phyloP scores from a whole-genome alignment of 2,113 vertebrate species.

The Odocoileus virginianus region DNA sequence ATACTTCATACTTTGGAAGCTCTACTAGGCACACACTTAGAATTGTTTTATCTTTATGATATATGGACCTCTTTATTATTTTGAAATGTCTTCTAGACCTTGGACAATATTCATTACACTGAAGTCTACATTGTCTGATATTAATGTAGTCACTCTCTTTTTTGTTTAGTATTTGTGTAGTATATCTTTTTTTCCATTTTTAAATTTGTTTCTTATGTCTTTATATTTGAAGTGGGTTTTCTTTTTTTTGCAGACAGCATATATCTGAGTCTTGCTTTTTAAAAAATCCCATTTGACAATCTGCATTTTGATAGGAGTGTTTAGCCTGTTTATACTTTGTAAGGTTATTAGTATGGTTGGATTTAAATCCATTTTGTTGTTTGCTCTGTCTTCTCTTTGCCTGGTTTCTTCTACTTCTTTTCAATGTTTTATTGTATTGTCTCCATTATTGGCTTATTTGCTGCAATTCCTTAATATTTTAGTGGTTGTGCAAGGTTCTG shows the following conservation, averaged over 20 bases:
- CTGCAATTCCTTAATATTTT: not conserved
- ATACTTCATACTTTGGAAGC: not conserved
- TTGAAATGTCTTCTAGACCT: not conserved
- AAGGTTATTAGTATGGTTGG: not conserved
- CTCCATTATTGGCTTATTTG: not conserved
- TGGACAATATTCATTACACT: not conserved
- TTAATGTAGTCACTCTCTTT: not conserved
- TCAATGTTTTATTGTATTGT: not conserved
- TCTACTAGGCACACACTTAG: not conserved
- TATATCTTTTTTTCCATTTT: not conserved
- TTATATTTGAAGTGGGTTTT: not conserved
- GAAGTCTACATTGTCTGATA: not conserved
- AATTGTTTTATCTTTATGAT: not conserved
- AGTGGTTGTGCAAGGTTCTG: not conserved
- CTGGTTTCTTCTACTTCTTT: not conserved
- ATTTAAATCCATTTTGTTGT: not conserved
- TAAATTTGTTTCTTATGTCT: not conserved
- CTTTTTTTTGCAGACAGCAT: not conserved
- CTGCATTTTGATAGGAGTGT: not conserved
- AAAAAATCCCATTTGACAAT: not conserved
- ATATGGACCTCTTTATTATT: not conserved
- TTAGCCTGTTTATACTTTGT: not conserved
- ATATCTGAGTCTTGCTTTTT: not conserved
- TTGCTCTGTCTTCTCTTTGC: not conserved
- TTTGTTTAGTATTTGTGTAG: not conserved